These are phyloP conservation scores for Yponomeuta malinellus DNA, from an alignment of 2,888 invertebrate species.

Conservation along the genomic window DNA sequence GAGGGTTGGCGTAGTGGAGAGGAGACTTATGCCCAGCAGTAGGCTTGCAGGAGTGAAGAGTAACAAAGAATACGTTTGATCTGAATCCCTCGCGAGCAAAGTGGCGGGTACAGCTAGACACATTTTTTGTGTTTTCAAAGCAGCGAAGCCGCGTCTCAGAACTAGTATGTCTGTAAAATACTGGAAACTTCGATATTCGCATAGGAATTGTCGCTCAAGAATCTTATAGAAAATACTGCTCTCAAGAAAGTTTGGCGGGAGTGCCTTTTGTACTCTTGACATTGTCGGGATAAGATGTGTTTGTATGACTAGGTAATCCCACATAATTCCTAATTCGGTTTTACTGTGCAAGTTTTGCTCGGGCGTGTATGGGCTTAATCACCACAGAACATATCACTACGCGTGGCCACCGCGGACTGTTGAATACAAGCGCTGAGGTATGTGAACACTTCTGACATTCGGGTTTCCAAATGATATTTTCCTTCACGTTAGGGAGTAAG, in stretches of 20 bases:
- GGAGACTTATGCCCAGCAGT: too few species aligned
- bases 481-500: too few species aligned
- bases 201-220: slow-evolving; percentile 1
- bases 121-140: not conserved
- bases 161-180: not conserved
- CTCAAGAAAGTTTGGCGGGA: not conserved
- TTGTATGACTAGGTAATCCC: not conserved
- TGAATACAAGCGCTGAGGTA: too few species aligned
- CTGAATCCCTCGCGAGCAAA: too few species aligned
- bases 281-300: not conserved
- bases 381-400: too few species aligned
- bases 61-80: too few species aligned
- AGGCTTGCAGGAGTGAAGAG: not conserved
- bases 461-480: too few species aligned
- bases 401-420: too few species aligned
- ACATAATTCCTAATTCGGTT: too few species aligned
- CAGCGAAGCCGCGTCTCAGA: not conserved
- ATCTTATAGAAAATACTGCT: not conserved
- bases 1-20: too few species aligned
- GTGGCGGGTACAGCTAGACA: not conserved
- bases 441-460: too few species aligned
- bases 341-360: not conserved
- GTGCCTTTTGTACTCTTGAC: not conserved
- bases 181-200: not conserved
- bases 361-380: not conserved